phyloP scores from a whole-genome alignment of 1,140 invertebrate genomes.

The Dermatophagoides farinae region DNA sequence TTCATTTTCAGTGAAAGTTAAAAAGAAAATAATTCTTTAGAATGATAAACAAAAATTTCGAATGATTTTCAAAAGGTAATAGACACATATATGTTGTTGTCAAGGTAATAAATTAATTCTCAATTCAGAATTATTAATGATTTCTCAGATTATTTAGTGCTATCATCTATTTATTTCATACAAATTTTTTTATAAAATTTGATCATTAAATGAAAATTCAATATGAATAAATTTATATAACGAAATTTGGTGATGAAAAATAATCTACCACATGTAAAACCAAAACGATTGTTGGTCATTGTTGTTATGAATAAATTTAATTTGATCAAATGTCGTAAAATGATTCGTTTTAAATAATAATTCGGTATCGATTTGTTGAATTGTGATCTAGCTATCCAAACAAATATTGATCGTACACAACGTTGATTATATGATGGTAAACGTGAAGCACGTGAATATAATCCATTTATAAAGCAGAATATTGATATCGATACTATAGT shows the following conservation, averaged over 20 bases:
- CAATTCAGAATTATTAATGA: too few relatives aligned
- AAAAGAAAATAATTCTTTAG: too few relatives aligned
- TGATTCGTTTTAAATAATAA: too few relatives aligned
- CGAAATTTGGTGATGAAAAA: neutral
- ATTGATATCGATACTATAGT: too few relatives aligned
- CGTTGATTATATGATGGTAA: neutral
- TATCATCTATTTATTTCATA: neutral
- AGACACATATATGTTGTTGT: too few relatives aligned
- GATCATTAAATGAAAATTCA: neutral
- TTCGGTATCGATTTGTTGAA: neutral
- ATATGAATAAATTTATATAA: neutral
- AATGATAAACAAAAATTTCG: too few relatives aligned
- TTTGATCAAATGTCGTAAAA: neutral
- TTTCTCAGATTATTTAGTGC: too few relatives aligned
- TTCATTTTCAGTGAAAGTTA: too few relatives aligned
- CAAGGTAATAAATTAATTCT: too few relatives aligned
- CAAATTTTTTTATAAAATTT: neutral
- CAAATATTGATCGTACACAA: neutral
- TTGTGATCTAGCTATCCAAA: neutral
- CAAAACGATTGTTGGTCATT: neutral
- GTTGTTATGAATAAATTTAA: neutral
- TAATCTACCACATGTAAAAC: neutral
- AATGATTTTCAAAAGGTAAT: too few relatives aligned
- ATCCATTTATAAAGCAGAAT: too few relatives aligned
- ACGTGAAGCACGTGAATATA: too few relatives aligned